Evolutionary conservation across 2,888 invertebrate genomes (phyloP).

Genomic region (Sialis fuliginosa): DNA sequence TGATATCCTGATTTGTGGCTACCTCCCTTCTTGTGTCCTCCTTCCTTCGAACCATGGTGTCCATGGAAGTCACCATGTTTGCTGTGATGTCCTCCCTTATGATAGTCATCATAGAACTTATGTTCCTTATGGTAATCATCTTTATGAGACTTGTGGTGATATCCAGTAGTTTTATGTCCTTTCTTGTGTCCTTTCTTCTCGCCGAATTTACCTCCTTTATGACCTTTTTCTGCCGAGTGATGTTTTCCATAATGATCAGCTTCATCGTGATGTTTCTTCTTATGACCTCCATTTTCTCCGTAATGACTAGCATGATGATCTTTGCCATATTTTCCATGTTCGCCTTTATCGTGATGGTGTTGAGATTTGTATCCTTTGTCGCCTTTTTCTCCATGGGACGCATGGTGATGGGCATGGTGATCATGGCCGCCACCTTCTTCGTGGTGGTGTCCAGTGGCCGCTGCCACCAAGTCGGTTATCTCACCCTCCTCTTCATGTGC

Average conservation of each 20-base stretch:
- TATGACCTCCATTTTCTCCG: conserved; percentile 60
- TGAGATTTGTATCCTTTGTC: conserved; percentile 62
- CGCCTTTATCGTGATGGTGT: conserved; percentile 62
- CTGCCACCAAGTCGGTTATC: conserved; percentile 27
- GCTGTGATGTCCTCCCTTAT: conserved; percentile 67
- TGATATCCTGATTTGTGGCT: conserved; percentile 63
- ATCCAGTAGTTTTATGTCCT: conserved; percentile 67
- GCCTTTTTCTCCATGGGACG: conserved; percentile 55
- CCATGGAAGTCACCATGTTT: conserved; percentile 67
- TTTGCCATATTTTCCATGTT: conserved; percentile 60
- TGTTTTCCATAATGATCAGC: conserved; percentile 59
- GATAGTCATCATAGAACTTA: conserved; percentile 76
- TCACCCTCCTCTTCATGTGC: conserved; percentile 6
- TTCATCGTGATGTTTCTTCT: conserved; percentile 65
- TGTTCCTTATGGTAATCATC: conserved; percentile 77
- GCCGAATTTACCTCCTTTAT: conserved; percentile 63
- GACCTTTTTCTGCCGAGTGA: conserved; percentile 58
- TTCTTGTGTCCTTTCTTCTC: conserved; percentile 75
- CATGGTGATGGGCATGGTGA: conserved; percentile 47
- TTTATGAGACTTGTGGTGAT: conserved; percentile 72
- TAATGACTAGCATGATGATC: conserved; percentile 63
- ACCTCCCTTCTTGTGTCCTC: conserved; percentile 65
- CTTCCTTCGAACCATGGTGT: conserved; percentile 60
- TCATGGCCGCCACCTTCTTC: conserved; percentile 52
- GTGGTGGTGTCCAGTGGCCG: conserved; percentile 28